These are phyloP conservation scores for Stegana nigrithorax DNA, from an alignment of 2,888 invertebrate genomes.

Conservation along the genomic window DNA sequence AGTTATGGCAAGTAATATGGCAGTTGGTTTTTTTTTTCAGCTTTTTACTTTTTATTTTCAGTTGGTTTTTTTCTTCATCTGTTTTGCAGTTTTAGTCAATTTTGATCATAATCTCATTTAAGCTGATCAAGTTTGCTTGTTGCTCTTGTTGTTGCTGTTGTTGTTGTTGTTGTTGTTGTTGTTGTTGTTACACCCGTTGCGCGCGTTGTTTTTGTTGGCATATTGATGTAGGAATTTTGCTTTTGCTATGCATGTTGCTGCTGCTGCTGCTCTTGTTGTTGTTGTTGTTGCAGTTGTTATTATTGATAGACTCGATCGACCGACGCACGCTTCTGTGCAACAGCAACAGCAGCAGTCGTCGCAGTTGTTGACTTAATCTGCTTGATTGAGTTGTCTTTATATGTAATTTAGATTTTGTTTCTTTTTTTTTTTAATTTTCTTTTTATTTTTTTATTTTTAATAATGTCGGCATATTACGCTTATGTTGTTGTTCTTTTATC, in stretches of 20 bases:
- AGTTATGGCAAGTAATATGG: conserved; percentile 12
- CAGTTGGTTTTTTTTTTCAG: too few species aligned
- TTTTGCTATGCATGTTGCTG: not conserved
- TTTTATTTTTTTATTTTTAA: not conserved
- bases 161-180: not conserved
- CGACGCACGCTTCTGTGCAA: not conserved
- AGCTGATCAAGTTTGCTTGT: conserved; percentile 7
- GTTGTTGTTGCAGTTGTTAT: not conserved
- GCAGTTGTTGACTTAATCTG: conserved; percentile 17
- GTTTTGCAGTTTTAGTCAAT: conserved; percentile 48
- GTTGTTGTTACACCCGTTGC: not conserved
- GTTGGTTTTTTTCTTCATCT: conserved; percentile 49
- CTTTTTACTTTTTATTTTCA: too few species aligned
- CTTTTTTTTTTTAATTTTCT: not conserved
- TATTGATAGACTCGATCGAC: not conserved
- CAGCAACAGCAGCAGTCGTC: too few species aligned
- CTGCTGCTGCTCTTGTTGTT: conserved; percentile 1
- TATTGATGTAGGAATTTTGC: conserved; percentile 5
- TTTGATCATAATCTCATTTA: conserved; percentile 51
- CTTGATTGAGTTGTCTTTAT: conserved; percentile 3
- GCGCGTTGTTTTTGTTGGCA: not conserved
- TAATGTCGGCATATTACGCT: conserved; percentile 17
- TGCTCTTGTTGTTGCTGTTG: not conserved
- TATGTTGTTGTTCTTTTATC: conserved; percentile 39
- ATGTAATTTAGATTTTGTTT: not conserved